phyloP scores from a whole-genome alignment of 2,113 vertebrate species.

The Pristiophorus japonicus region DNA sequence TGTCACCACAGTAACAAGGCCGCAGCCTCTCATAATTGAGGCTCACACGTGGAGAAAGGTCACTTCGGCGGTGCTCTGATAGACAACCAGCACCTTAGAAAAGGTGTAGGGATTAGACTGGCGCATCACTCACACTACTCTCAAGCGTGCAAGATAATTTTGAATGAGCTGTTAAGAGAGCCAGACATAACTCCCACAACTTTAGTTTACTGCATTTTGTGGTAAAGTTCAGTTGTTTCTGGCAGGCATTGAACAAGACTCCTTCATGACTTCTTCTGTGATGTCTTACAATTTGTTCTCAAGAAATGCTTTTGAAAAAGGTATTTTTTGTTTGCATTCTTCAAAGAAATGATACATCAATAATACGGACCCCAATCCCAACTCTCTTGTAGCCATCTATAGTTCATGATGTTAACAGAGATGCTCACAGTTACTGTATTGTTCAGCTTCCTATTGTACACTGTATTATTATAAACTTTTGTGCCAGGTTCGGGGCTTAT shows the following conservation, averaged over 20 bases:
- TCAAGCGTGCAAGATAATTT: neutral
- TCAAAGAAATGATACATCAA: neutral
- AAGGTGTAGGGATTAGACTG: neutral
- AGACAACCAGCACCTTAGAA: neutral
- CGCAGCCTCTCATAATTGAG: neutral
- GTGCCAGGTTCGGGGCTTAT: neutral
- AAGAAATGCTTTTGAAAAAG: neutral
- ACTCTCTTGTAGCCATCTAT: neutral
- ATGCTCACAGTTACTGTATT: neutral
- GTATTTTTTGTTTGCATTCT: neutral
- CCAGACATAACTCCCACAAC: neutral
- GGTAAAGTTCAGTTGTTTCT: neutral
- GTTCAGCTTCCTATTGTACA: slow-evolving; percentile 4
- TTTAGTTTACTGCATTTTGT: neutral
- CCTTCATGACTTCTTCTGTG: neutral
- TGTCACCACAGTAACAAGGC: neutral
- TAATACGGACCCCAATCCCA: neutral
- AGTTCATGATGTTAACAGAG: neutral
- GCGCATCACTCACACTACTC: neutral
- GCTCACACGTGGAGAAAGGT: neutral
- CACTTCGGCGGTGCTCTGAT: neutral
- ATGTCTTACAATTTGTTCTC: neutral
- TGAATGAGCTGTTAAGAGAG: neutral
- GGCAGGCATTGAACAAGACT: neutral
- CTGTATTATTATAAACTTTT: neutral